These are phyloP conservation scores for Thymelicus acteon DNA, from an alignment of 2,888 invertebrate genomes.

Conservation along the genomic window DNA sequence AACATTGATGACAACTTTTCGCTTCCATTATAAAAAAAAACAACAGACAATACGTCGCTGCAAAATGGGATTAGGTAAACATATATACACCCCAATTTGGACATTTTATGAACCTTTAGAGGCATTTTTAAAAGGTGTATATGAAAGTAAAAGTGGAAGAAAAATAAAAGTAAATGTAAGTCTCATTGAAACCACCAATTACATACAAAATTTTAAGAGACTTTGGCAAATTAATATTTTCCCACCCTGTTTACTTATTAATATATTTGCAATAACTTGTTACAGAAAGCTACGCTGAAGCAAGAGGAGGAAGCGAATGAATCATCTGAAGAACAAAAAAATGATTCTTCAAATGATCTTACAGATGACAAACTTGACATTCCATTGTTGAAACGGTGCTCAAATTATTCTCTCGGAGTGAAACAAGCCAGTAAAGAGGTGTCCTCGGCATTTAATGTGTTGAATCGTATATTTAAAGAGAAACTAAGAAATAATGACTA, in stretches of 20 bases:
- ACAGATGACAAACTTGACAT: conserved; percentile 1
- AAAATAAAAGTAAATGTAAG: conserved; percentile 36
- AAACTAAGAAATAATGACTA: conserved; percentile 22
- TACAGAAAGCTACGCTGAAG: conserved; percentile 2
- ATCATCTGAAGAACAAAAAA: conserved; percentile 15
- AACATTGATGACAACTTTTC: conserved; percentile 32
- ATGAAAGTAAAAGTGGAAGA: conserved; percentile 33
- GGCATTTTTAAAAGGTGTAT: conserved; percentile 25
- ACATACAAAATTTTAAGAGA: neutral
- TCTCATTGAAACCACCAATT: neutral
- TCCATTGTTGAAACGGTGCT: neutral
- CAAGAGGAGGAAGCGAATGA: conserved; percentile 12
- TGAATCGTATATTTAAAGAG: conserved; percentile 29
- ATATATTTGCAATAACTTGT: neutral
- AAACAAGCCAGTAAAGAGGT: conserved; percentile 35
- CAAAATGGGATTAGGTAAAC: conserved; percentile 31
- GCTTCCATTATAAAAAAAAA: conserved; percentile 34
- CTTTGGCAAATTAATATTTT: no score
- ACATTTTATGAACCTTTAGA: conserved; percentile 32
- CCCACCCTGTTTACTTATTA: no score
- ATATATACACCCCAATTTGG: conserved; percentile 36
- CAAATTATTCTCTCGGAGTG: conserved; percentile 14
- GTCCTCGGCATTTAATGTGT: conserved; percentile 25
- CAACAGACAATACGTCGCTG: conserved; percentile 17
- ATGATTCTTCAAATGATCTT: conserved; percentile 8